Evolutionary conservation across 2,113 vertebrate species (phyloP).

Genomic region (Clarias macrocephalus): DNA sequence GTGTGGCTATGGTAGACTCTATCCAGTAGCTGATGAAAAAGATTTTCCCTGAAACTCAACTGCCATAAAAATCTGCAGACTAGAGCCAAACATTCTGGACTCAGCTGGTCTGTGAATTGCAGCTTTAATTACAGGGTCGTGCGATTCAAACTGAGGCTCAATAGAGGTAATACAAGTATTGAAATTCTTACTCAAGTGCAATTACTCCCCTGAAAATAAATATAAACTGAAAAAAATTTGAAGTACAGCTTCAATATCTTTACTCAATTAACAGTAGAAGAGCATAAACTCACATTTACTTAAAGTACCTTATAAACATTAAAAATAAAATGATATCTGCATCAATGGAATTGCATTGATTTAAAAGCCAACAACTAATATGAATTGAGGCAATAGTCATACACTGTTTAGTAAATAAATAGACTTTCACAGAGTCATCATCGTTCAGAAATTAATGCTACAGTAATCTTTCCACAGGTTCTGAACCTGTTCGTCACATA

Average conservation of each 20-base stretch:
- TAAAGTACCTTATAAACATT: constrained; percentile 1
- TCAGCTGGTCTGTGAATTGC: constrained; percentile 8
- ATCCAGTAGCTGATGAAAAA: constrained; percentile 6
- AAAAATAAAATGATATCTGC: neutral
- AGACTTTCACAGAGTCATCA: neutral
- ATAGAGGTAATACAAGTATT: neutral
- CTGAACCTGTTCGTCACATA: neutral
- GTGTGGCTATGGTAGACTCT: neutral
- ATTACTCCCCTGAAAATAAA: neutral
- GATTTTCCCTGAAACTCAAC: neutral
- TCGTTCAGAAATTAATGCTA: neutral
- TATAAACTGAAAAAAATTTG: neutral
- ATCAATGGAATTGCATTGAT: neutral
- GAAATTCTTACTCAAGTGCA: neutral
- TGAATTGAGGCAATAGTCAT: neutral
- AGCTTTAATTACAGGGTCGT: constrained; percentile 1
- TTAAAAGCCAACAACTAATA: neutral
- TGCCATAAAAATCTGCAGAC: neutral
- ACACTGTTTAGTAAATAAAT: neutral
- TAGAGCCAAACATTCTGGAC: constrained; percentile 8
- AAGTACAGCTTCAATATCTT: neutral
- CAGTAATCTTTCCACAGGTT: neutral
- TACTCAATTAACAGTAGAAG: neutral
- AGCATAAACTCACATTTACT: neutral
- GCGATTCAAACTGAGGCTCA: constrained; percentile 3